Conservation (phyloP, 2,797 vertebrate species). For the Buceros bicornis region DNA sequence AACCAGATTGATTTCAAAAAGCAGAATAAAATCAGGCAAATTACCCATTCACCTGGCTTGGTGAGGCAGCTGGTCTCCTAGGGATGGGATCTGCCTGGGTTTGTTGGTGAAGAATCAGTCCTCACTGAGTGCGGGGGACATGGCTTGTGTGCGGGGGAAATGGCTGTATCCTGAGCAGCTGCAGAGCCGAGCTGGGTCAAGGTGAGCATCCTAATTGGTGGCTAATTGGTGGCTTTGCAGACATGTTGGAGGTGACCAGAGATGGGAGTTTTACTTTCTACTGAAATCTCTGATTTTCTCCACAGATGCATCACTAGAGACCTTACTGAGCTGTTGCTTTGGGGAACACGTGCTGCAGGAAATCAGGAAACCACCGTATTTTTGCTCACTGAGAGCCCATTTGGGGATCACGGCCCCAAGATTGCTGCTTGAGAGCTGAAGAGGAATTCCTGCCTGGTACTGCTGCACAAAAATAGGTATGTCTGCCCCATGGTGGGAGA, state of each 20-base stretch:
- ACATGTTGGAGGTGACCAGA: accelerated
- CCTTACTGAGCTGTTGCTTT: neutral
- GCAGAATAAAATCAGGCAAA: neutral
- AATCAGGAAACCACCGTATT: neutral
- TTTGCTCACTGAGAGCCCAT: neutral
- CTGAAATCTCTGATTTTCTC: neutral
- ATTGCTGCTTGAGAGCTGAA: neutral
- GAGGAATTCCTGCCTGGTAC: neutral
- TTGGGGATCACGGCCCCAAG: neutral
- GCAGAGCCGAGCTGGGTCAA: neutral
- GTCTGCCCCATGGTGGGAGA: neutral
- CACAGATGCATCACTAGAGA: neutral
- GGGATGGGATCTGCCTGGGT: neutral
- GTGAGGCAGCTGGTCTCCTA: neutral
- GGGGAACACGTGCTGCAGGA: neutral
- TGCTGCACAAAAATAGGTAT: neutral
- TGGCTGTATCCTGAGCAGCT: accelerated
- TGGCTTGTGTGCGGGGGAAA: accelerated
- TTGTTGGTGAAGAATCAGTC: neutral
- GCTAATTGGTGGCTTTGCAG: neutral
- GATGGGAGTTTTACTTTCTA: neutral
- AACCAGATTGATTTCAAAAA: neutral
- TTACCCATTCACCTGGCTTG: neutral
- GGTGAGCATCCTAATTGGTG: neutral
- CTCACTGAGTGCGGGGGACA: no score